These are phyloP conservation scores for Melospiza georgiana DNA, from an alignment of 2,113 vertebrate species.

Conservation along the genomic window DNA sequence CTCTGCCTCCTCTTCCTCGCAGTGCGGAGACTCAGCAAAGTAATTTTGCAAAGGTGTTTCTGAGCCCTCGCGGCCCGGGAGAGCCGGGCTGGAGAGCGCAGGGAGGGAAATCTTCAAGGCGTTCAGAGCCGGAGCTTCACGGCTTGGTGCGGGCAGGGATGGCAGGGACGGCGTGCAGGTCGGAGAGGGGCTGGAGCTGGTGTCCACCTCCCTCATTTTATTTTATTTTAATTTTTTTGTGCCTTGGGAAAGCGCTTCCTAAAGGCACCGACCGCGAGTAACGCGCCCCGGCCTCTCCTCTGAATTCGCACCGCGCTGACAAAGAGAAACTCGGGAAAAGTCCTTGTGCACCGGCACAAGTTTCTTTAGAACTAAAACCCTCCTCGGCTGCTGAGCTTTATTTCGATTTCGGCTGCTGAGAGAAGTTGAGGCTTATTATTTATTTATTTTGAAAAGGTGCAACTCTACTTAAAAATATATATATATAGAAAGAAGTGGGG, in stretches of 20 bases:
- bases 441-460: not conserved
- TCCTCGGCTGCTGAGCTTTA: not conserved
- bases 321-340: constrained; percentile 49
- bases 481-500: fast-evolving
- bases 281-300: not conserved
- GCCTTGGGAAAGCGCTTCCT: not conserved
- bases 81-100: not conserved
- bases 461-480: not conserved
- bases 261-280: not conserved
- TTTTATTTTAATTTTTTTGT: not conserved
- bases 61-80: not conserved
- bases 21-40: not conserved
- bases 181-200: not conserved
- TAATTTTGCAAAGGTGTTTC: not conserved
- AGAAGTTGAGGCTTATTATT: not conserved
- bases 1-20: not conserved
- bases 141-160: not conserved
- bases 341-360: not conserved
- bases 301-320: not conserved
- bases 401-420: not conserved
- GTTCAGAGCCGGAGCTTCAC: not conserved
- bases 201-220: not conserved
- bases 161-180: not conserved
- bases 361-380: not conserved
- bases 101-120: not conserved